Conservation (phyloP, 2,113 vertebrate genomes). For the Halcyon senegalensis region DNA sequence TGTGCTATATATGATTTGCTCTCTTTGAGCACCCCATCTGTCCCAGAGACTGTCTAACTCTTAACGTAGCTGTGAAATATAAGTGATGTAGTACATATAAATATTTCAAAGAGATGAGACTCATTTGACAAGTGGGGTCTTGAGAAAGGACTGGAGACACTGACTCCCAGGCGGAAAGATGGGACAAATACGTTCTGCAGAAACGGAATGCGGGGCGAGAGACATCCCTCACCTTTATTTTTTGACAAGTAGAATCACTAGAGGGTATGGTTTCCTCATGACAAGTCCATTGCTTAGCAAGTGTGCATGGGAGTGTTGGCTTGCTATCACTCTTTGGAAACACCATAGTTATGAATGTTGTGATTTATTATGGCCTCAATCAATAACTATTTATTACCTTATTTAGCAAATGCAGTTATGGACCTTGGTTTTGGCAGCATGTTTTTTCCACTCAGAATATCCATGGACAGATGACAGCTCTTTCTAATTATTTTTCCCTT, state of each 20-base stretch:
- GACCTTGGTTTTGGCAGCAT: neutral
- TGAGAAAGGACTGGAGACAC: neutral
- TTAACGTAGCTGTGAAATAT: slow-evolving; percentile 42
- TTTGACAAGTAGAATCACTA: neutral
- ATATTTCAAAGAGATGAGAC: slow-evolving; percentile 37
- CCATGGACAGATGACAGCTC: neutral
- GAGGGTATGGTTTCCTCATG: neutral
- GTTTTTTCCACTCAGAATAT: slow-evolving; percentile 32
- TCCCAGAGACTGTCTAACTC: neutral
- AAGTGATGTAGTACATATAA: slow-evolving; percentile 4
- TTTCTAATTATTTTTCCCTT: slow-evolving; percentile 28
- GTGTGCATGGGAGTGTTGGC: neutral
- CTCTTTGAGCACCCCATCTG: slow-evolving; percentile 9
- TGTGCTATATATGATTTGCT: slow-evolving; percentile 16
- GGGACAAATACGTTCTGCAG: neutral
- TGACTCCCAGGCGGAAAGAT: neutral
- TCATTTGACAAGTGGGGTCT: slow-evolving; percentile 23
- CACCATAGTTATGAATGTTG: neutral
- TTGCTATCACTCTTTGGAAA: neutral
- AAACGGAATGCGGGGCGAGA: neutral
- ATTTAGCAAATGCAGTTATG: slow-evolving; percentile 34
- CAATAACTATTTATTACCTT: slow-evolving; percentile 54
- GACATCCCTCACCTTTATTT: neutral
- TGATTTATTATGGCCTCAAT: slow-evolving; percentile 34
- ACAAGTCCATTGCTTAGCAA: neutral